Evolutionary conservation across 64 coral and sea anemone genomes (phyloP).

Genomic region (Hydrozoanthus tunicans): DNA sequence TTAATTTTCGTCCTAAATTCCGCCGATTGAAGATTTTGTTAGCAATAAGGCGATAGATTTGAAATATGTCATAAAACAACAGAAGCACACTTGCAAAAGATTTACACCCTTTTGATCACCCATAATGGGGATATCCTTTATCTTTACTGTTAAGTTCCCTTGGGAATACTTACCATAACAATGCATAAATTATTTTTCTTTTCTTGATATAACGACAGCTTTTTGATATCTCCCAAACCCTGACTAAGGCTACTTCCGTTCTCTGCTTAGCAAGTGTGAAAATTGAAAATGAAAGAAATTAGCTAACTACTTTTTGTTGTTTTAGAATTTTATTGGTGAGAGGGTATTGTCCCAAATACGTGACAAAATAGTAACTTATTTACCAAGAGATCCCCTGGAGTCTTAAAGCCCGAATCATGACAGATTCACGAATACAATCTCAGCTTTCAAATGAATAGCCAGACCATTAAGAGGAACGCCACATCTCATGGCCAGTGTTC

Average conservation of each 20-base stretch:
- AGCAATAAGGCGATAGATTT: background rate
- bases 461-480: conserved; percentile 39
- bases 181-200: conserved; percentile 36
- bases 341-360: conserved; percentile 1
- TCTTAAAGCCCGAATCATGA: background rate
- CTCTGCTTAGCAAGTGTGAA: conserved; percentile 14
- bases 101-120: conserved; percentile 34
- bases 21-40: background rate
- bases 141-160: conserved; percentile 20
- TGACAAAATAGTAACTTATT: background rate
- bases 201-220: background rate
- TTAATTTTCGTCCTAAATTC: background rate
- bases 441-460: conserved; percentile 35
- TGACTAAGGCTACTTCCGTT: background rate
- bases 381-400: background rate
- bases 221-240: background rate
- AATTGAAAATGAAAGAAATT: conserved; percentile 13
- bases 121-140: background rate
- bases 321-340: background rate
- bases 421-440: conserved; percentile 37
- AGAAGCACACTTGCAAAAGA: background rate
- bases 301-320: background rate
- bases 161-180: background rate
- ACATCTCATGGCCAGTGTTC: conserved; percentile 37
- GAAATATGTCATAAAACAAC: conserved; percentile 8